Evolutionary conservation across 2,888 invertebrate species (phyloP).

Genomic region (Hecatera dysodea): DNA sequence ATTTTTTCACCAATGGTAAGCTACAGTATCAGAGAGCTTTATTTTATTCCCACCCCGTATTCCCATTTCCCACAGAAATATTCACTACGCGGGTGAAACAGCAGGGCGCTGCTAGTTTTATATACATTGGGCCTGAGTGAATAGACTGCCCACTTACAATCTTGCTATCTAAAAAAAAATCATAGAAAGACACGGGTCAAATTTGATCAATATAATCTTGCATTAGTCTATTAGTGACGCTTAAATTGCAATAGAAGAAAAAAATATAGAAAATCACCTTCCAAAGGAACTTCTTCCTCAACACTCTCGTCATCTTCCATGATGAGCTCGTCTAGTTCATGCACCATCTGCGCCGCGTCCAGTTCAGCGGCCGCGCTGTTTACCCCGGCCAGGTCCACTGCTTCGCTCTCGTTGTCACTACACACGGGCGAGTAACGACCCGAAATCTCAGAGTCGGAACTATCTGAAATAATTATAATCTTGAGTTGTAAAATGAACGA

Average conservation of each 20-base stretch:
- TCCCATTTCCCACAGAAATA: no score
- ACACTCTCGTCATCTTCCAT: slow-evolving; percentile 85
- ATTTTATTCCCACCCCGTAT: no score
- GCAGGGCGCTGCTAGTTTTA: no score
- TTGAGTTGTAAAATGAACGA: background rate
- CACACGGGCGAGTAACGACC: slow-evolving; percentile 93
- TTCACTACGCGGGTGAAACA: no score
- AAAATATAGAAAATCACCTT: slow-evolving; percentile 63
- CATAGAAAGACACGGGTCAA: no score
- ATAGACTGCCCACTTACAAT: background rate
- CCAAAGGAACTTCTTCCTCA: slow-evolving; percentile 75
- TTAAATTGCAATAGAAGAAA: no score
- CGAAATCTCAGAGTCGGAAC: slow-evolving; percentile 90
- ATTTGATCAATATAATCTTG: no score
- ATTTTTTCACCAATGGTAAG: no score
- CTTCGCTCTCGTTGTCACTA: slow-evolving; percentile 85
- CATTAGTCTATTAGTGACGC: no score
- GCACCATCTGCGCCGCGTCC: slow-evolving; percentile 81
- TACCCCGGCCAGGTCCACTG: slow-evolving; percentile 64
- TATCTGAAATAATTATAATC: slow-evolving; percentile 74
- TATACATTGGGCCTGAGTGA: background rate
- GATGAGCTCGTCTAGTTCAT: slow-evolving; percentile 85
- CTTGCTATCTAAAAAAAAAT: background rate
- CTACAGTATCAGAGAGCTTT: no score
- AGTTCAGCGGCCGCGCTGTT: slow-evolving; percentile 67